Conservation (phyloP, 2,797 vertebrate genomes). For the Spizella passerina region DNA sequence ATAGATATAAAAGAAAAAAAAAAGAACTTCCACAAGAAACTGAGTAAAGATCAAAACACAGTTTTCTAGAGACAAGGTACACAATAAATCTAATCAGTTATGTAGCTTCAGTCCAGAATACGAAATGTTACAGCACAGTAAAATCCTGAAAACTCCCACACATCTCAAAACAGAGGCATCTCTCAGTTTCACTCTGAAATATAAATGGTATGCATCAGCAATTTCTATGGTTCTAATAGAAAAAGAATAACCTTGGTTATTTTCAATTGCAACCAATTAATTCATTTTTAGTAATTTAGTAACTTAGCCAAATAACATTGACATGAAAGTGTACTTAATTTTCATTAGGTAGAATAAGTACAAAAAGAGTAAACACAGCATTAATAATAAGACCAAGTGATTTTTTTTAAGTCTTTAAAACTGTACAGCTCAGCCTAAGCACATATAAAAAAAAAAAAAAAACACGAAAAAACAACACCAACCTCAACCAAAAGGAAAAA, state of each 20-base stretch:
- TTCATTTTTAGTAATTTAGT: not conserved
- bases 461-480: too few relatives aligned
- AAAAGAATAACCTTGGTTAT: not conserved
- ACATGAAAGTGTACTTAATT: not conserved
- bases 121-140: not conserved
- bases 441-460: accelerated
- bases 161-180: not conserved
- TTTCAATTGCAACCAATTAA: not conserved
- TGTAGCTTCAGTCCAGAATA: not conserved
- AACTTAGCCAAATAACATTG: not conserved
- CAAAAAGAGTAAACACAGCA: not conserved
- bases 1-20: not conserved
- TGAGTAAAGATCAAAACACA: not conserved
- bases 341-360: not conserved
- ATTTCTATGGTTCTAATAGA: not conserved
- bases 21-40: not conserved
- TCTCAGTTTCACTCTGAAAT: not conserved
- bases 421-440: not conserved
- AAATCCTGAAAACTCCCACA: not conserved
- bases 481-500: not conserved
- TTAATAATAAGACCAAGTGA: accelerated
- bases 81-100: not conserved
- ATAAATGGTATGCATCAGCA: not conserved
- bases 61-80: not conserved
- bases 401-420: not conserved